Evolutionary conservation across 2,797 vertebrate genomes (phyloP).

Genomic region (Xiphorhynchus erythropygius): DNA sequence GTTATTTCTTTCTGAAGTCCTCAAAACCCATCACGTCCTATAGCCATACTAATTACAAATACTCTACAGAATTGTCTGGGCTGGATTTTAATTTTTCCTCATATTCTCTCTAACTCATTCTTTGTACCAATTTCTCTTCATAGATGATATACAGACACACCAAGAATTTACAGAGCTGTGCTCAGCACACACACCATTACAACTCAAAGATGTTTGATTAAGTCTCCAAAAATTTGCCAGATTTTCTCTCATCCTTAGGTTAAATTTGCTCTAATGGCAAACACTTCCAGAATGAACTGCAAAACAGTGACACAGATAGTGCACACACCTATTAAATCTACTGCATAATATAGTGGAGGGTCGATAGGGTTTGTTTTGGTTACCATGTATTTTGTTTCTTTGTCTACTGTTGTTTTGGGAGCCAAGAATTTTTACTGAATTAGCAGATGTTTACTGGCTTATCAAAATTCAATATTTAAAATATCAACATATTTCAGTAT

Average conservation of each 20-base stretch:
- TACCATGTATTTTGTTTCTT: neutral
- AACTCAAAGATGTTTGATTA: neutral
- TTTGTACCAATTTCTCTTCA: neutral
- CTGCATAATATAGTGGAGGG: neutral
- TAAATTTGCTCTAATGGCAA: neutral
- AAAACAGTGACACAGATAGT: neutral
- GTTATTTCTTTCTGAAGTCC: neutral
- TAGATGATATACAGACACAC: accelerated
- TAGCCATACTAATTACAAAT: neutral
- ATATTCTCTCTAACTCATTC: neutral
- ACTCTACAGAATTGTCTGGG: neutral
- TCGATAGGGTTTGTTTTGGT: neutral
- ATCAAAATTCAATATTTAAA: neutral
- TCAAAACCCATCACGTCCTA: neutral
- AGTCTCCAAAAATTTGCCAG: neutral
- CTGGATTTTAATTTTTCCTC: neutral
- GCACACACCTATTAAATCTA: neutral
- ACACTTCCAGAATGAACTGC: neutral
- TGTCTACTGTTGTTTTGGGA: neutral
- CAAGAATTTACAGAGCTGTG: neutral
- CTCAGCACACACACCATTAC: neutral
- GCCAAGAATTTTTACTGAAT: neutral
- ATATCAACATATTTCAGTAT: neutral
- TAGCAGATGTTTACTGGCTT: neutral
- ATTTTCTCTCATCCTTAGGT: neutral